A percentile compares a stretch with the other conserved stretches of the same genome.
Evolutionary conservation across 2,113 vertebrate genomes (phyloP).

Genomic region (Tympanuchus pallidicinctus): DNA sequence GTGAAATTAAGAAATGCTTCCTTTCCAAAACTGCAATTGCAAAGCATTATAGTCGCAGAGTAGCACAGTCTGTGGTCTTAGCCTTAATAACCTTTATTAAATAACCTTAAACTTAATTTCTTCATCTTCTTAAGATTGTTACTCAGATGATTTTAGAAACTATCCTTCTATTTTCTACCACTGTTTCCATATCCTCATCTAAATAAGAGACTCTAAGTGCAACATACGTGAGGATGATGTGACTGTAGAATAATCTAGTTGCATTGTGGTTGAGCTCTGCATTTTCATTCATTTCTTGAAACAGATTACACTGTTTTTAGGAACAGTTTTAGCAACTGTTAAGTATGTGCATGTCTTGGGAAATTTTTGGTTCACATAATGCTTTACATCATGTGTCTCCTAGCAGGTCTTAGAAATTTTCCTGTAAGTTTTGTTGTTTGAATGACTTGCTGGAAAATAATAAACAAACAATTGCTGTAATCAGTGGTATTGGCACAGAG

Average conservation of each 20-base stretch:
- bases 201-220: not conserved
- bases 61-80: not conserved
- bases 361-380: not conserved
- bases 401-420: not conserved
- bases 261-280: not conserved
- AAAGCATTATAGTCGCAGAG: not conserved
- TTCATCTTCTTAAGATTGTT: not conserved
- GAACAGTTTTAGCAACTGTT: not conserved
- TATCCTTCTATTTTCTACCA: fast-evolving
- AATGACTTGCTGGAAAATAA: constrained; percentile 2
- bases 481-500: constrained; percentile 5
- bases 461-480: constrained; percentile 22
- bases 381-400: not conserved
- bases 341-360: not conserved
- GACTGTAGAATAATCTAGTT: not conserved
- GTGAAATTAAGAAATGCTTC: not conserved
- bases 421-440: not conserved
- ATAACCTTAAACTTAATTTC: not conserved
- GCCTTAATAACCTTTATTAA: not conserved
- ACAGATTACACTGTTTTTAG: not conserved
- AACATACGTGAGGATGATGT: not conserved
- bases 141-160: not conserved
- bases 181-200: not conserved
- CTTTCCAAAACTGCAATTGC: not conserved
- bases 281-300: not conserved